These are phyloP conservation scores for Caenorhabditis sp. DNA, from an alignment of 2,888 invertebrate species.

Conservation along the genomic window DNA sequence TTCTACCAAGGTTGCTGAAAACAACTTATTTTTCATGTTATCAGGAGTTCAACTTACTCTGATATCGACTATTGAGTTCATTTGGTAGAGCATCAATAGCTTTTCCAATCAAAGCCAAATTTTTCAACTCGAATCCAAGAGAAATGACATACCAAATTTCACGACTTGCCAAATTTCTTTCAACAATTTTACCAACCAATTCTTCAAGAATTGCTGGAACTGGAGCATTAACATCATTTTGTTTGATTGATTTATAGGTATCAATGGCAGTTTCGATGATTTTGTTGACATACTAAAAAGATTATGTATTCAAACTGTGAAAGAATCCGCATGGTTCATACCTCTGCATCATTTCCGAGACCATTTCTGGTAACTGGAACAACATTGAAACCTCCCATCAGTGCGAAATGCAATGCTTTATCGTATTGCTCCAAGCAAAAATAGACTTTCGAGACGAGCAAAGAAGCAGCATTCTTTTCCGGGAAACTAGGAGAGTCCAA, in stretches of 20 bases:
- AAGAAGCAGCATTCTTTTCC: constrained; percentile 19
- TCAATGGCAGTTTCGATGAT: constrained; percentile 35
- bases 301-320: no score
- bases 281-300: constrained; percentile 30
- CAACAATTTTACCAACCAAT: constrained; percentile 29
- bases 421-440: constrained; percentile 38
- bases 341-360: constrained; percentile 28
- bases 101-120: constrained; percentile 94
- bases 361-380: constrained; percentile 23
- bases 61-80: constrained; percentile 9
- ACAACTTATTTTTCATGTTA: constrained; percentile 69
- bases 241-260: constrained; percentile 18
- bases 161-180: constrained; percentile 26
- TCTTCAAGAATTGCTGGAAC: constrained; percentile 9
- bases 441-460: constrained; percentile 40
- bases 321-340: not conserved
- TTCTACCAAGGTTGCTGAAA: constrained; percentile 88
- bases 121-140: constrained; percentile 90
- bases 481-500: constrained; percentile 21
- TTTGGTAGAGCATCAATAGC: constrained; percentile 77
- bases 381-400: constrained; percentile 32
- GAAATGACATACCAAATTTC: constrained; percentile 80
- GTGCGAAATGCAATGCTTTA: constrained; percentile 33
- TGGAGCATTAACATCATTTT: not conserved
- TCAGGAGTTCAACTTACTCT: no score